These are phyloP conservation scores for Muscina levida DNA, from an alignment of 2,888 invertebrate genomes.

Conservation along the genomic window DNA sequence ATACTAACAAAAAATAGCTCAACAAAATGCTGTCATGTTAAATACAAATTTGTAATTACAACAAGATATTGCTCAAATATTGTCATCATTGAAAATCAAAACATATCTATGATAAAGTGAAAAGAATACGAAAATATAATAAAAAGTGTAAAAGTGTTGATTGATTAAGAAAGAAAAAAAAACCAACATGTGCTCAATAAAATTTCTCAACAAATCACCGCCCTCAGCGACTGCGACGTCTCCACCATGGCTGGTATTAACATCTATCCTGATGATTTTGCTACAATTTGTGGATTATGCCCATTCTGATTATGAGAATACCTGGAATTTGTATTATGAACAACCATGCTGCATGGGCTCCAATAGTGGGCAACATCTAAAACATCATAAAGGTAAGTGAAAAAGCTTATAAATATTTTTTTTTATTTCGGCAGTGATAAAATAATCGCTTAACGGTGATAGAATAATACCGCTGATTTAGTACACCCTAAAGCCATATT, in stretches of 20 bases:
- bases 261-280: conserved; percentile 72
- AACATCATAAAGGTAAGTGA: conserved; percentile 87
- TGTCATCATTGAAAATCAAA: not conserved
- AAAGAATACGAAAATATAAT: conserved; percentile 17
- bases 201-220: conserved; percentile 47
- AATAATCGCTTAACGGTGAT: not conserved
- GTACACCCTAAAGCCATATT: too few relatives aligned
- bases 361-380: conserved; percentile 83
- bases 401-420: not conserved
- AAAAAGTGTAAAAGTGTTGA: conserved; percentile 1
- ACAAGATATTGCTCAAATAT: conserved; percentile 17
- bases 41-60: conserved; percentile 1
- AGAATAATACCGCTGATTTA: not conserved
- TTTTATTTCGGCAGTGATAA: not conserved
- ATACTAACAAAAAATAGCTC: conserved; percentile 12
- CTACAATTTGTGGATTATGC: conserved; percentile 79
- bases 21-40: conserved; percentile 27
- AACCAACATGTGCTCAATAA: conserved; percentile 60
- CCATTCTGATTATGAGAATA: conserved; percentile 83
- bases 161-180: conserved; percentile 19
- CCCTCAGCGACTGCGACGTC: not conserved
- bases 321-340: conserved; percentile 87
- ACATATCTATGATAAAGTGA: not conserved
- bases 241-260: conserved; percentile 69
- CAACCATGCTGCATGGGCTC: conserved; percentile 86